Evolutionary conservation across 2,888 invertebrate species (phyloP).

Genomic region (Sphinx pinastri): DNA sequence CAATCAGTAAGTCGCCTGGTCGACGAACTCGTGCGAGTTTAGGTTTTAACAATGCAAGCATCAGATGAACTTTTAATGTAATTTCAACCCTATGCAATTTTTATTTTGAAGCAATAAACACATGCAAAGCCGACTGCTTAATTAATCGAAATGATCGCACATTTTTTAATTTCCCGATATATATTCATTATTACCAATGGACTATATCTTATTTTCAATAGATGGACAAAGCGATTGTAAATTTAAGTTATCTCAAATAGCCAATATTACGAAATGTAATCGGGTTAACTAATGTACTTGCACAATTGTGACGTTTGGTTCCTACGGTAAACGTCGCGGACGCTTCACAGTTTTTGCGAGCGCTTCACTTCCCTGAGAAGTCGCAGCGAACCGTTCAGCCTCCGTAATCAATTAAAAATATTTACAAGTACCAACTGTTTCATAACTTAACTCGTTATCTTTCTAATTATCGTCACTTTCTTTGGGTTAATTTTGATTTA

Average conservation of each 20-base stretch:
- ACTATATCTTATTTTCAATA: too few relatives aligned
- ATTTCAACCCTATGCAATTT: not conserved
- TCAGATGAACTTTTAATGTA: constrained; percentile 36
- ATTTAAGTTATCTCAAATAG: not conserved
- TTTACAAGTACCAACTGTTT: constrained; percentile 39
- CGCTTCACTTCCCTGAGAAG: constrained; percentile 62
- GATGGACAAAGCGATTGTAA: not conserved
- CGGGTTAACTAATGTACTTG: not conserved
- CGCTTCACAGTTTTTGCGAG: constrained; percentile 31
- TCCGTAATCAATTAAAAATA: constrained; percentile 35
- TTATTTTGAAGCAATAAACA: not conserved
- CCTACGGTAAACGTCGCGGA: constrained; percentile 36
- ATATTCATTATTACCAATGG: too few relatives aligned
- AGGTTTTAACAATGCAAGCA: constrained; percentile 39
- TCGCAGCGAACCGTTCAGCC: constrained; percentile 24
- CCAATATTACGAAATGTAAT: not conserved
- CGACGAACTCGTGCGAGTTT: constrained; percentile 71
- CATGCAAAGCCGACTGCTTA: too few relatives aligned
- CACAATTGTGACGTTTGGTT: not conserved
- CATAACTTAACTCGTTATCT: constrained; percentile 46
- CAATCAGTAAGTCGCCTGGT: constrained; percentile 59
- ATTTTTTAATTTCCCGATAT: too few relatives aligned
- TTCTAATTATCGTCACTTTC: constrained; percentile 61
- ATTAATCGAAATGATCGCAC: too few relatives aligned
- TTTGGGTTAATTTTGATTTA: constrained; percentile 27